A percentile compares a stretch with the other conserved stretches of the same genome.
These are phyloP conservation scores for Heteronetta atricapilla DNA, from an alignment of 2,113 vertebrate genomes.

Conservation along the genomic window DNA sequence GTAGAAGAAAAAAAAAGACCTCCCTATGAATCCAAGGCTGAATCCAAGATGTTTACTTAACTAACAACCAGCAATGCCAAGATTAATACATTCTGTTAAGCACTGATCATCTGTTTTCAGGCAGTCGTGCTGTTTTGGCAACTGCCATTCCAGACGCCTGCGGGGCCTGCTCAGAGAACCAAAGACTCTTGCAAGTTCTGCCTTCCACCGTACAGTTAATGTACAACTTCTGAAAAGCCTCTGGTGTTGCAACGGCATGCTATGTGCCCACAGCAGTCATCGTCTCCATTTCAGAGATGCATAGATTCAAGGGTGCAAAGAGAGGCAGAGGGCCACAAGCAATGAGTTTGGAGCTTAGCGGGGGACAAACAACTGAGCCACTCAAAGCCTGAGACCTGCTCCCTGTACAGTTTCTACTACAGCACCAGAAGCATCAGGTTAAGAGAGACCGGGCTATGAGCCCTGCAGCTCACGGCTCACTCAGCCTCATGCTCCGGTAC, in stretches of 20 bases:
- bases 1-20: not conserved
- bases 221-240: not conserved
- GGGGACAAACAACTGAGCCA: not conserved
- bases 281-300: not conserved
- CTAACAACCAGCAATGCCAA: not conserved
- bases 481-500: not conserved
- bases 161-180: not conserved
- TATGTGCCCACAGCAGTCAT: not conserved
- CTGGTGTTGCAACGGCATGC: not conserved
- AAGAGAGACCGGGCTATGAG: fast-evolving
- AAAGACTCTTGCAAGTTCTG: not conserved
- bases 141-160: not conserved
- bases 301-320: not conserved
- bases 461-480: not conserved
- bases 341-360: fast-evolving
- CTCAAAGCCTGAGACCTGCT: not conserved
- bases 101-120: not conserved
- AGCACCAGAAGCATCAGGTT: not conserved
- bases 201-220: not conserved
- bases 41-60: not conserved
- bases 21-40: not conserved
- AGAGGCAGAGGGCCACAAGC: not conserved
- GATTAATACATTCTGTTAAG: not conserved
- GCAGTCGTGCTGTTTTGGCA: not conserved
- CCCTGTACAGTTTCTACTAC: not conserved